Conservation (phyloP, 2,113 vertebrate genomes). For the Eulacestoma nigropectus region DNA sequence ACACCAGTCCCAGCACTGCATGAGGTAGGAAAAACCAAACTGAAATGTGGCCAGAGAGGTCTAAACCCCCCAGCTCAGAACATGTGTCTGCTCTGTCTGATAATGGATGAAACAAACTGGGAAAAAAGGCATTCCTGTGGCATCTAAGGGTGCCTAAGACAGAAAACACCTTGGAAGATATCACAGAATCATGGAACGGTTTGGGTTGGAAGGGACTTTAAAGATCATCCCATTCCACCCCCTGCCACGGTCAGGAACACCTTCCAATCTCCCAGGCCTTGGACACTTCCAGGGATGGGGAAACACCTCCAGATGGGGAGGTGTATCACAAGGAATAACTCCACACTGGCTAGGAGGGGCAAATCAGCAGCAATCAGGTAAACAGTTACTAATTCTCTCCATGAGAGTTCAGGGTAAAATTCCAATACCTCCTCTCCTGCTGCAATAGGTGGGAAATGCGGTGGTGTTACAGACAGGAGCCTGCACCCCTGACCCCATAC, state of each 20-base stretch:
- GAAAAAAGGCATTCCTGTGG: not conserved
- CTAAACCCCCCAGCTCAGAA: not conserved
- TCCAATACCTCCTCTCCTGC: not conserved
- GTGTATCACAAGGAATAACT: not conserved
- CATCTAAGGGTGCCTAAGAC: not conserved
- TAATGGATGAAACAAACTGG: not conserved
- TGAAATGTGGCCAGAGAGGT: not conserved
- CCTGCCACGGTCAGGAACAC: not conserved
- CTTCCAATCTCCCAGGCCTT: not conserved
- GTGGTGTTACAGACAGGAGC: accelerated
- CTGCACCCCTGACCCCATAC: accelerated
- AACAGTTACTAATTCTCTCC: not conserved
- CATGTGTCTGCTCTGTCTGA: not conserved
- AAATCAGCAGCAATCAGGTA: not conserved
- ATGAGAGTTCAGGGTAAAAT: accelerated
- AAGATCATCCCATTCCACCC: no score
- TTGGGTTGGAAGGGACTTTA: not conserved
- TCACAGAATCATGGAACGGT: not conserved
- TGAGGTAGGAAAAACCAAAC: not conserved
- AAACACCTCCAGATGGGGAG: not conserved
- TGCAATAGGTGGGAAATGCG: not conserved
- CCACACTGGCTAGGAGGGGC: not conserved
- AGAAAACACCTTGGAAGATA: not conserved
- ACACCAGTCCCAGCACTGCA: not conserved
- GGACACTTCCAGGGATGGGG: not conserved